Evolutionary conservation across 1,140 invertebrate species (phyloP).

Genomic region (Ruditapes philippinarum): DNA sequence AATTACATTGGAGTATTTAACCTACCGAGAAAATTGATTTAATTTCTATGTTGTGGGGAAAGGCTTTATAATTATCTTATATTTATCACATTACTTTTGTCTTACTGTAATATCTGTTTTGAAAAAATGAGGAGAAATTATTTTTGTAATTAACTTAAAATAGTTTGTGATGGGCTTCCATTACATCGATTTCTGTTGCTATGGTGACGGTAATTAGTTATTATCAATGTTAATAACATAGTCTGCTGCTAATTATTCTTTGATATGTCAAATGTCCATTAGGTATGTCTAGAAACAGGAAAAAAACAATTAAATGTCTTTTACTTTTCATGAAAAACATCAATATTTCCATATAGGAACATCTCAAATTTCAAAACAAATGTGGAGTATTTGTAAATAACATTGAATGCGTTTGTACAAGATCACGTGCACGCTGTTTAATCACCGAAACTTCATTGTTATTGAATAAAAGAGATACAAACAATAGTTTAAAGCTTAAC

Average conservation of each 20-base stretch:
- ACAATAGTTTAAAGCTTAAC: too few species aligned
- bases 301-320: conserved; percentile 26
- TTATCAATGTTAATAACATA: conserved; percentile 28
- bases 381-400: too few species aligned
- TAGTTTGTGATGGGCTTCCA: not conserved
- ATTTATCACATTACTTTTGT: too few species aligned
- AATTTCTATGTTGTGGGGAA: too few species aligned
- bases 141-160: conserved; percentile 31
- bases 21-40: too few species aligned
- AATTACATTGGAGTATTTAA: too few species aligned
- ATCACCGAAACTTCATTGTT: too few species aligned
- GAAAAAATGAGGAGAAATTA: not conserved
- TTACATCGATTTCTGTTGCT: conserved; percentile 1
- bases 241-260: conserved; percentile 27
- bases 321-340: not conserved
- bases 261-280: conserved; percentile 36
- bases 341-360: not conserved
- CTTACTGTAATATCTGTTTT: not conserved
- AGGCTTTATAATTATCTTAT: too few species aligned
- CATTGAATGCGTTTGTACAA: not conserved
- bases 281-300: not conserved
- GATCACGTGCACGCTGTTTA: not conserved
- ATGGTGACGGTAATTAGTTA: conserved; percentile 27
- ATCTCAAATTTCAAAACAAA: not conserved
- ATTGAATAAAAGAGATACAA: too few species aligned